Evolutionary conservation across 1,140 invertebrate species (phyloP).

Genomic region (Drosophila rhopaloa): DNA sequence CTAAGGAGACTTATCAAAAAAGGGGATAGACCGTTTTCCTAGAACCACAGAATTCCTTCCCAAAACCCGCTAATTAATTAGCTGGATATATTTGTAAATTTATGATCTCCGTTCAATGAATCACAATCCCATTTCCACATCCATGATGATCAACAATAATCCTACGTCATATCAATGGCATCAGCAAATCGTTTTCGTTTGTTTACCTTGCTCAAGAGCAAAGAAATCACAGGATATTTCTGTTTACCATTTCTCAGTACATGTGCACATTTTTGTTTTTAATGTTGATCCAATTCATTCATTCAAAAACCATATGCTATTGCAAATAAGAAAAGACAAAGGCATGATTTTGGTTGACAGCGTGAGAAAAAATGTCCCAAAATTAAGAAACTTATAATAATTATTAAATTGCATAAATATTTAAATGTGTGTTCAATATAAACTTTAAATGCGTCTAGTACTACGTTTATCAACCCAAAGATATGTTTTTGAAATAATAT

Average conservation of each 20-base stretch:
- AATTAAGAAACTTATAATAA: too few species aligned
- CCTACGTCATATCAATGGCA: slow-evolving; percentile 56
- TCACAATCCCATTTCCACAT: slow-evolving; percentile 22
- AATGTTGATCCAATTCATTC: background rate
- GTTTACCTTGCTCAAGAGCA: slow-evolving; percentile 34
- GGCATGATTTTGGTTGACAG: background rate
- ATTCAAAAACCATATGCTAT: slow-evolving; percentile 4
- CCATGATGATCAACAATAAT: slow-evolving; percentile 9
- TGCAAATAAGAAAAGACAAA: background rate
- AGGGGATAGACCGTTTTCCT: background rate
- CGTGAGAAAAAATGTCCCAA: background rate
- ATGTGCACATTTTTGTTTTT: background rate
- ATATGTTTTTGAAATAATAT: slow-evolving; percentile 19
- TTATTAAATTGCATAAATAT: too few species aligned
- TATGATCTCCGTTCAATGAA: slow-evolving; percentile 15
- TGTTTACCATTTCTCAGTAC: slow-evolving; percentile 25
- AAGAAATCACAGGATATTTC: slow-evolving; percentile 42
- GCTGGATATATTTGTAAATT: background rate
- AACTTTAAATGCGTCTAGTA: too few species aligned
- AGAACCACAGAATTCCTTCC: background rate
- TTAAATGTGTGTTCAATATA: too few species aligned
- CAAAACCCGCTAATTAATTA: background rate
- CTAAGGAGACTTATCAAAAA: slow-evolving; percentile 2
- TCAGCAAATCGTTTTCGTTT: slow-evolving; percentile 38
- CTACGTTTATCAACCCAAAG: background rate